Base-by-base conservation (phyloP, 1,140 invertebrate genomes). In the Brachionus sp. region DNA sequence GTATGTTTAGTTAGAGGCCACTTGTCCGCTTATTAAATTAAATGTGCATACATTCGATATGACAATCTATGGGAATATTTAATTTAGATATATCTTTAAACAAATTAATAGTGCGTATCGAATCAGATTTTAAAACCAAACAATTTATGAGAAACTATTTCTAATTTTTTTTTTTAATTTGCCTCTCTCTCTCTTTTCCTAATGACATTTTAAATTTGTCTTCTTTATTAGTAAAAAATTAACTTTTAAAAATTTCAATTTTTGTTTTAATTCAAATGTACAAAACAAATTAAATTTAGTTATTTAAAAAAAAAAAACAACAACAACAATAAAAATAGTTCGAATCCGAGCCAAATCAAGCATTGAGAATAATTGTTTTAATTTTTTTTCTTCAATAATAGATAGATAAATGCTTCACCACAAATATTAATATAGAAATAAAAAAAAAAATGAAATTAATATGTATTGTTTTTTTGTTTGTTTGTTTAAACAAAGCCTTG, bases 161-260 rank as follows among this genome's bases (percentile, higher is more conserved):
- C 13, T 57, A 10, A 10, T 57, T 64, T 57, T n/a, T 57, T 57
- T 57, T n/a, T 16, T 16, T n/a, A 16, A 13, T 29, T 29, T 29
- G 29, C 29, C 29, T 29, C 29, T 29, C 29, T 29, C 29, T 29
- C 29, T 29, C 29, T 29, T 25, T 29, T 64, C 62, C 16, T 39
- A 70, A 70, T 70, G 37, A 70, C 66, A 70, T 70, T 70, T 70
- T 16, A 39, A 70, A 70, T 70, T 70, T 70, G 66, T 70, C 37
- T 70, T 70, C 16, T 6, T 68, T 68, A 68, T 0, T 33, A 29
- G n/a, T n/a, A n/a, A n/a, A 68, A 35, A 68, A 29, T 68, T 33
- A 68, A 33, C n/a, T 23, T 68, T n/a, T 3, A 35, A 37, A n/a
- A 33, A 33, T 13, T 68, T 68, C 13, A 64, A 25, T 64, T 64